Evolutionary conservation across 2,113 vertebrate species (phyloP).

Genomic region (Toxostoma redivivum): DNA sequence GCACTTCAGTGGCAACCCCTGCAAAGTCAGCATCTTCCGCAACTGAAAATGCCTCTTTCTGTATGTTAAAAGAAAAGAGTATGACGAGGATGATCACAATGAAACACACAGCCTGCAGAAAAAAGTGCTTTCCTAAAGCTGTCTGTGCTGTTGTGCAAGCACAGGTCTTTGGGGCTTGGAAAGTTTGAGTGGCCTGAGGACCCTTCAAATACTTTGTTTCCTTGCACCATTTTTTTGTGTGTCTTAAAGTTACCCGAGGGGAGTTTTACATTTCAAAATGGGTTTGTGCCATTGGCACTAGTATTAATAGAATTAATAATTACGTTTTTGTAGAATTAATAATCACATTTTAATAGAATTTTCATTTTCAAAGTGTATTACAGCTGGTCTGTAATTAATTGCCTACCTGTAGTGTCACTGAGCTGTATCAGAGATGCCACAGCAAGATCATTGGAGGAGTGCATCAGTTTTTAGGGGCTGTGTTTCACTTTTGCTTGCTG

Average conservation of each 20-base stretch:
- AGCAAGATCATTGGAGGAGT: not conserved
- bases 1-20: not conserved
- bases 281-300: not conserved
- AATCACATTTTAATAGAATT: not conserved
- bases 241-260: not conserved
- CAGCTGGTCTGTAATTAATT: not conserved
- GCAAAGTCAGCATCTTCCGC: not conserved
- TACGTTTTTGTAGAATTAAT: not conserved
- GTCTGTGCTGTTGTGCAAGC: not conserved
- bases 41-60: not conserved
- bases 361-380: not conserved
- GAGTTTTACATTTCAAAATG: not conserved
- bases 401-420: not conserved
- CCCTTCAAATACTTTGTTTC: not conserved
- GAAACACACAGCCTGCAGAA: not conserved
- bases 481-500: rapidly evolving
- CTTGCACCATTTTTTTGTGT: not conserved
- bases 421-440: not conserved
- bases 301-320: not conserved
- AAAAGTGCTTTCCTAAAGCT: not conserved
- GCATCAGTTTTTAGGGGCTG: not conserved
- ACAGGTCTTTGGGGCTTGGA: not conserved
- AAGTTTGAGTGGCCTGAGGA: not conserved
- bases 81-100: not conserved
- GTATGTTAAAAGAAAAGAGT: not conserved